Evolutionary conservation across 2,113 vertebrate genomes (phyloP).

Genomic region (Gobio gobio): DNA sequence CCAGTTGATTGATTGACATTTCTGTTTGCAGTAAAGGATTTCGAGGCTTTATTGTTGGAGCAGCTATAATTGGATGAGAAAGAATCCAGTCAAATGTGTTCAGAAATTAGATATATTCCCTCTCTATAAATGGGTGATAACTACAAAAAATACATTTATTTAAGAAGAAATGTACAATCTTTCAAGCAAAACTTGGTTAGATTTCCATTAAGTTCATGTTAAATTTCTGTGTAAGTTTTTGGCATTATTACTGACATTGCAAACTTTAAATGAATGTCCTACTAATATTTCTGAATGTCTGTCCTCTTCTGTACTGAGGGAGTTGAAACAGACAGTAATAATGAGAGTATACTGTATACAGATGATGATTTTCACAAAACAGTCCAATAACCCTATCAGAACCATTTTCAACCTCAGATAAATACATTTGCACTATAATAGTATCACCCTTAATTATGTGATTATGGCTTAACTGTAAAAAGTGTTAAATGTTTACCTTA

Average conservation of each 20-base stretch:
- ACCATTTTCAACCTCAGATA: background rate
- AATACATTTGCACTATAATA: no score
- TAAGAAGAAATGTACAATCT: background rate
- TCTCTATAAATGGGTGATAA: background rate
- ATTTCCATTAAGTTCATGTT: background rate
- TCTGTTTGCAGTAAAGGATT: conserved; percentile 1
- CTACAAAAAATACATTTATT: background rate
- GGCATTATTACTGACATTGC: background rate
- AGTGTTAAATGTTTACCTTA: no score
- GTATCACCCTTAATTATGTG: no score
- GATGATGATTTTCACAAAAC: no score
- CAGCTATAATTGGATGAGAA: background rate
- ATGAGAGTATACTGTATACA: background rate
- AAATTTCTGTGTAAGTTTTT: background rate
- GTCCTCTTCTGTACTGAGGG: conserved; percentile 1
- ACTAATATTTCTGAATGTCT: background rate
- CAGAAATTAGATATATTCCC: background rate
- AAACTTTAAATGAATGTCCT: background rate
- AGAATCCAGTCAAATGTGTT: background rate
- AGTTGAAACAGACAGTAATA: background rate
- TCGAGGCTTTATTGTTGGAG: background rate
- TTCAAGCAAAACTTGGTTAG: background rate
- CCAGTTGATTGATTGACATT: background rate
- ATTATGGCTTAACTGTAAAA: no score
- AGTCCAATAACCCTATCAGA: background rate